These are phyloP conservation scores for Scaptomyza tumidula DNA, from an alignment of 2,888 invertebrate species.

Conservation along the genomic window DNA sequence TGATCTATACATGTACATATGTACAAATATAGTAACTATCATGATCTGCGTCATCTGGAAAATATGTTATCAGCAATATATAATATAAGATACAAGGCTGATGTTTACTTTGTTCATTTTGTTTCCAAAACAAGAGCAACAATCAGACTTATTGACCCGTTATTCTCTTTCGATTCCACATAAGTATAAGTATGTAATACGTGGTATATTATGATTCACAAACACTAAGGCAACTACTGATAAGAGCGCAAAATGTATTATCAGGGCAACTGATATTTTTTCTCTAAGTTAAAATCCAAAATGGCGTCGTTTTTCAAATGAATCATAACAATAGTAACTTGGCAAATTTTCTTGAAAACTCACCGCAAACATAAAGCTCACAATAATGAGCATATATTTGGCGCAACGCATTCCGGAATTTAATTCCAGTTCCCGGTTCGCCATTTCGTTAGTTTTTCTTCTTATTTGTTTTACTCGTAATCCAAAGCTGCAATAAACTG, in stretches of 20 bases:
- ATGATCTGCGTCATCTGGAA: slow-evolving; percentile 17
- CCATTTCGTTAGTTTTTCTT: slow-evolving; percentile 38
- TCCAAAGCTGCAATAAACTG: slow-evolving; percentile 19
- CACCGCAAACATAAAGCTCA: slow-evolving; percentile 92
- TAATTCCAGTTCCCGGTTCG: slow-evolving; percentile 82
- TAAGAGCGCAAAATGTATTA: slow-evolving; percentile 35
- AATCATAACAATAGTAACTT: slow-evolving; percentile 38
- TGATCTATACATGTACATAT: too few relatives aligned
- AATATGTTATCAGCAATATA: slow-evolving; percentile 20
- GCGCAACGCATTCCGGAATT: slow-evolving; percentile 90
- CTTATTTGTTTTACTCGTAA: slow-evolving; percentile 2
- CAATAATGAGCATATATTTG: slow-evolving; percentile 90
- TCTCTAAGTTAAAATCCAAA: slow-evolving; percentile 28
- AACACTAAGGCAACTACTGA: slow-evolving; percentile 28
- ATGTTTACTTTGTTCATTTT: slow-evolving; percentile 12
- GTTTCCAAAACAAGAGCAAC: slow-evolving; percentile 17
- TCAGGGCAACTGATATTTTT: slow-evolving; percentile 22
- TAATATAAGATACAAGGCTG: background rate
- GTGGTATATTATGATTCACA: slow-evolving; percentile 26
- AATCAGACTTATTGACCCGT: slow-evolving; percentile 8
- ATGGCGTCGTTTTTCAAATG: slow-evolving; percentile 46
- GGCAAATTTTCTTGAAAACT: slow-evolving; percentile 83
- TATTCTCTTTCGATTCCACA: slow-evolving; percentile 19
- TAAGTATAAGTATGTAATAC: background rate
- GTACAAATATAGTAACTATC: too few relatives aligned